A percentile compares a stretch with the other conserved stretches of the same genome.
Evolutionary conservation across 2,113 vertebrate genomes (phyloP).

Genomic region (Lophotis ruficrista): DNA sequence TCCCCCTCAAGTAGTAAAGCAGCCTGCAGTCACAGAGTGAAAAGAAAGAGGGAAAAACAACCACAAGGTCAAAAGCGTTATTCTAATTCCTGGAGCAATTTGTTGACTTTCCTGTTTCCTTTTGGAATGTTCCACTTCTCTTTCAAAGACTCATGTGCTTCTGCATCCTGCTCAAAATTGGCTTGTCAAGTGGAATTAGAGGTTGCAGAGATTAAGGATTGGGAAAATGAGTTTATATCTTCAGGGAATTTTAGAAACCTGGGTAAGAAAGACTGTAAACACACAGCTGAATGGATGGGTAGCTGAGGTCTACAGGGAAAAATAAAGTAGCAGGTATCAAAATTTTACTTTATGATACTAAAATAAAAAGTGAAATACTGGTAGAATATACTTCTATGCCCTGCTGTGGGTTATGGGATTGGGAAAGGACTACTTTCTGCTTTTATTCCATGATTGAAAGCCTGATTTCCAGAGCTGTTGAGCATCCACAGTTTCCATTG

Average conservation of each 20-base stretch:
- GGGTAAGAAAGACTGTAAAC: background rate
- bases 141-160: background rate
- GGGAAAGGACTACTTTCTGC: background rate
- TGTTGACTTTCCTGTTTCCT: slow-evolving; percentile 28
- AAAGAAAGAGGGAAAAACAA: background rate
- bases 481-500: background rate
- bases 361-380: background rate
- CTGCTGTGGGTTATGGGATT: background rate
- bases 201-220: slow-evolving; percentile 19
- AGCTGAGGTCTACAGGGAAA: background rate
- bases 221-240: background rate
- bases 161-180: background rate
- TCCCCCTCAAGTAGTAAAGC: background rate
- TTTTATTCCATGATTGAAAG: background rate
- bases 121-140: slow-evolving; percentile 6
- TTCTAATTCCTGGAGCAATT: background rate
- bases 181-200: slow-evolving; percentile 17
- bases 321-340: background rate
- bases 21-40: background rate
- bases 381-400: background rate
- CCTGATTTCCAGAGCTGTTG: background rate
- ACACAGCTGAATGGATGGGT: background rate
- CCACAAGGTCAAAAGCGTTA: slow-evolving; percentile 7
- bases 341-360: background rate
- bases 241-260: background rate